These are phyloP conservation scores for Dendroctonus ponderosae DNA, from an alignment of 1,140 invertebrate genomes.

Conservation along the genomic window DNA sequence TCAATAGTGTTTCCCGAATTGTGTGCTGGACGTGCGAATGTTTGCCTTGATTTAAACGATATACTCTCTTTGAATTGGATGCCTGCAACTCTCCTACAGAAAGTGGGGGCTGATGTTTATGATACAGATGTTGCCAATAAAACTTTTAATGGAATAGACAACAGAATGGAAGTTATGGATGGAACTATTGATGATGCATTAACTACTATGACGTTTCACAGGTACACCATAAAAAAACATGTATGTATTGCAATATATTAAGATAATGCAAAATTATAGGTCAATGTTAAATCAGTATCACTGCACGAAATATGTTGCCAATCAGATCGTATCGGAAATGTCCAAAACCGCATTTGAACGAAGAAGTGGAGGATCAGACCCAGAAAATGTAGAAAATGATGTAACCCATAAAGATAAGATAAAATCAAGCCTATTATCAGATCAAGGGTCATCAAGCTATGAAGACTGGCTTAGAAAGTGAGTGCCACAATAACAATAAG, in stretches of 20 bases:
- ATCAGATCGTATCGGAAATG: constrained; percentile 65
- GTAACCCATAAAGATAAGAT: constrained; percentile 31
- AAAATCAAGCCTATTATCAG: constrained; percentile 59
- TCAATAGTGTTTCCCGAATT: background rate
- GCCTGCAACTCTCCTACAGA: constrained; percentile 58
- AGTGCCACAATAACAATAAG: constrained; percentile 37
- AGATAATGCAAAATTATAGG: constrained; percentile 49
- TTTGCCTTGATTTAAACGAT: constrained; percentile 57
- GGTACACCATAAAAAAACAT: constrained; percentile 50
- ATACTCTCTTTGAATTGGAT: constrained; percentile 62
- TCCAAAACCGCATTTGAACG: constrained; percentile 51
- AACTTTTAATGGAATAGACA: constrained; percentile 12
- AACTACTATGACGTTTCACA: constrained; percentile 61
- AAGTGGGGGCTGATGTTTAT: constrained; percentile 35
- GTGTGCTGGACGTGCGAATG: background rate
- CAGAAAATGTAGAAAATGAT: constrained; percentile 32
- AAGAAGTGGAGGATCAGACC: constrained; percentile 50
- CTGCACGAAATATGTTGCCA: constrained; percentile 66
- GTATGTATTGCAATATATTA: background rate
- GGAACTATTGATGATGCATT: constrained; percentile 60
- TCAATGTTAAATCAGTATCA: constrained; percentile 72
- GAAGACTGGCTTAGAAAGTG: constrained; percentile 69
- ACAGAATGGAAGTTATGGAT: constrained; percentile 40
- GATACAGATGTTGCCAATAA: constrained; percentile 9
- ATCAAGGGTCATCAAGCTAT: constrained; percentile 65